Percentiles rank a stretch among this genome's conserved stretches.
These are phyloP conservation scores for Nasalis larvatus DNA, from an alignment of 2,113 vertebrate genomes.

Conservation along the genomic window DNA sequence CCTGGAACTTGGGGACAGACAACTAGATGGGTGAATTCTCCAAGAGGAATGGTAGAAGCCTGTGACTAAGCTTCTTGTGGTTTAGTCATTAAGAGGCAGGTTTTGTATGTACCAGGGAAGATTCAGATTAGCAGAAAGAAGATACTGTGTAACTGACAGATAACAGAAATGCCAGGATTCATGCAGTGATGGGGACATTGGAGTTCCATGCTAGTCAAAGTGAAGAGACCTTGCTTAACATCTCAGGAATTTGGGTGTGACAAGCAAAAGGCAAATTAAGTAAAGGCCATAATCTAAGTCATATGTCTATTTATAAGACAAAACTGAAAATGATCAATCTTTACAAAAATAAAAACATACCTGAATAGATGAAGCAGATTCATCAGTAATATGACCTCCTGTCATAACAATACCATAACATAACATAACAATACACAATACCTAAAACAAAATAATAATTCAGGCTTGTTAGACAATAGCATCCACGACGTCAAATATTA, in stretches of 20 bases:
- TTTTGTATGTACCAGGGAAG: neutral
- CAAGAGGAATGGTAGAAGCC: neutral
- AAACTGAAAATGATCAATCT: neutral
- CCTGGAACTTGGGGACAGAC: neutral
- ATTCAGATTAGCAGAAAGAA: neutral
- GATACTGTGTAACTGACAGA: neutral
- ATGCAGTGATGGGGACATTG: neutral
- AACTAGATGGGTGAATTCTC: neutral
- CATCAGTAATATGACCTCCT: neutral
- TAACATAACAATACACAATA: neutral
- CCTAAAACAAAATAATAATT: neutral
- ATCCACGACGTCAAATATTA: neutral
- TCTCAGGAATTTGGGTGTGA: neutral
- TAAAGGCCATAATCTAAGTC: neutral
- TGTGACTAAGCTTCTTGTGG: neutral
- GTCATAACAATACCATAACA: neutral
- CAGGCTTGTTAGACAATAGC: neutral
- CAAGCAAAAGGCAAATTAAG: neutral
- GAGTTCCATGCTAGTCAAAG: neutral
- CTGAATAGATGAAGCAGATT: neutral
- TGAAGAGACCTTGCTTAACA: neutral
- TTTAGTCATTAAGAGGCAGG: neutral
- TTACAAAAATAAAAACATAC: neutral
- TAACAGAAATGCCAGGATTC: neutral
- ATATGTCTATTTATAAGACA: neutral